These are phyloP conservation scores for Eidolon helvum DNA, from an alignment of 2,113 vertebrate genomes.

Conservation along the genomic window DNA sequence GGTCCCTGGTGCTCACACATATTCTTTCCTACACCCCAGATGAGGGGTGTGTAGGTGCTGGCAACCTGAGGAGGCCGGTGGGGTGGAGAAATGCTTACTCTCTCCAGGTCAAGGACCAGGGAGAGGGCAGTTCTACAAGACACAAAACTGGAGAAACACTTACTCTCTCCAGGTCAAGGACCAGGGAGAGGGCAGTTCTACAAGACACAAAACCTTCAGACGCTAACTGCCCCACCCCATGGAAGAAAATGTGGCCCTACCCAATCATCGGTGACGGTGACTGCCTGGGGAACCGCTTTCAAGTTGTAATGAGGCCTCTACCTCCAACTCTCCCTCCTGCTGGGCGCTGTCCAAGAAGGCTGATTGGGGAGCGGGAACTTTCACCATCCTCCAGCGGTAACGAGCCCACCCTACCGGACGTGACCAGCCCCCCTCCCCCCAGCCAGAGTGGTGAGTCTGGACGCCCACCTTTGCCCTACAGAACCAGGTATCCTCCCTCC, in stretches of 20 bases:
- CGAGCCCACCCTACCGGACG: neutral
- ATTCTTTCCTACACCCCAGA: neutral
- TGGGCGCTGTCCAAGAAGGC: neutral
- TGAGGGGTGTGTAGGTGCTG: accelerated
- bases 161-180: neutral
- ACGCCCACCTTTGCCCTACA: neutral
- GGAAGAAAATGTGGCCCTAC: accelerated
- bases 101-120: neutral
- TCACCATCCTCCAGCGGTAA: neutral
- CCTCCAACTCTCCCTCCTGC: neutral
- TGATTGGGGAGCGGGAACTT: neutral
- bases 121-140: too few species aligned
- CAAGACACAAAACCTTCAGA: neutral
- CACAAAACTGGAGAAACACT: too few species aligned
- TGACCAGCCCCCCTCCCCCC: too few species aligned
- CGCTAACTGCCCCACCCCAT: neutral
- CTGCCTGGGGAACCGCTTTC: neutral
- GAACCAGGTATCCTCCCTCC: accelerated
- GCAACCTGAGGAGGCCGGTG: neutral
- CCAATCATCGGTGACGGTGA: neutral
- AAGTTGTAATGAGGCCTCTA: too few species aligned
- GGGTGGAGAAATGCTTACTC: too few species aligned
- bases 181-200: neutral
- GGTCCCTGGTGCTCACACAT: too few species aligned
- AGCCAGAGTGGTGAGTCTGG: neutral